Evolutionary conservation across 1,140 invertebrate genomes (phyloP), one percentile per base, ranked within the genome.

Genomic region (Leptonema lineaticorne): DNA sequence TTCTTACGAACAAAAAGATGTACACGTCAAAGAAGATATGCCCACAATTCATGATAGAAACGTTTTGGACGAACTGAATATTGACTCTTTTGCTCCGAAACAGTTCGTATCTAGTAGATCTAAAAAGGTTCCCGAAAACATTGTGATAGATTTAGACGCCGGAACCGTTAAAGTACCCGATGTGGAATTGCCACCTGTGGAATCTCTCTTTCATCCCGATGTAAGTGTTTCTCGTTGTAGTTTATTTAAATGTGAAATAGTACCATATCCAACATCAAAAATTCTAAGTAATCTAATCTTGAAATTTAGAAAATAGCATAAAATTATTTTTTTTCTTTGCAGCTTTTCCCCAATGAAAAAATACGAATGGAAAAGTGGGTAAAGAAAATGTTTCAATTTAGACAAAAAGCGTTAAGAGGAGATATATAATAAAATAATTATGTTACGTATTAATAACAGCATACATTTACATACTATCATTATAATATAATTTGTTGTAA

Each of bases 21-120:
- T 81, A 0, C 76, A 78, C 72, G 67, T 82, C 4, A 81, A 80
- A 72, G 81, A 81, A 73, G 80, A 83, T 28, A 83, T 82, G 80
- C 81, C 81, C 0, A 83, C 80, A 53, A 82, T 83, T 67, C 80
- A 81, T 69, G 81, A 83, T 46, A 75, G 80, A 50, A 83, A 82
- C 65, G 71, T 83, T 9, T 63, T 83, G 4, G 78, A 75, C 27
- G 81, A 83, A 71, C 69, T 83, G 6, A 82, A 83, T 63, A 79
- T 72, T 76, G 80, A 83, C 24, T 74, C 74, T 1, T 83, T 83
- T 75, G 71, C 78, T 9, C 80, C 75, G 29, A 81, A 78, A 69
- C 68, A 78, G 27, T 83, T 82, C 59, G 77, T 75, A 22, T 82
- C 81, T n/a, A 79, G 79, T 18, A 78, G 70, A 58, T 79, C 60